Conservation (phyloP, 2,888 invertebrate species). For the Pachycephus smyrnensis region DNA sequence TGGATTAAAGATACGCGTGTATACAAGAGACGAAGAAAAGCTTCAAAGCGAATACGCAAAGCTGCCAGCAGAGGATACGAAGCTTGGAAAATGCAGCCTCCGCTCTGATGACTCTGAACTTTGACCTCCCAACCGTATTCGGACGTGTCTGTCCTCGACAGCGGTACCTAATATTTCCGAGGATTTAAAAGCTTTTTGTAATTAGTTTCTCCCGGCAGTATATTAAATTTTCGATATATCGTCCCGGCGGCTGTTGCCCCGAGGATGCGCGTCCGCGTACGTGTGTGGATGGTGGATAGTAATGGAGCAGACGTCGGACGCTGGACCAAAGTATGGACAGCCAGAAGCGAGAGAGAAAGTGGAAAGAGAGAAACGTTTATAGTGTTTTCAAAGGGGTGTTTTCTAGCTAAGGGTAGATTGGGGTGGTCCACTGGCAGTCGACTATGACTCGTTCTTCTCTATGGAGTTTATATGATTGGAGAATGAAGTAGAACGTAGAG, state of each 20-base stretch:
- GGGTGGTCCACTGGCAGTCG: neutral
- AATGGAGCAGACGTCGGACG: slow-evolving; percentile 7
- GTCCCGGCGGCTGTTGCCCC: neutral
- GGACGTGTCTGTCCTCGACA: neutral
- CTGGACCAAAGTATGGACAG: slow-evolving; percentile 12
- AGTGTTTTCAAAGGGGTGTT: neutral
- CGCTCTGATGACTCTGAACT: neutral
- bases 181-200: slow-evolving; percentile 36
- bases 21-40: neutral
- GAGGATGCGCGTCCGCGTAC: neutral
- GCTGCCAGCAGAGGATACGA: neutral
- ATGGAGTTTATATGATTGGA: slow-evolving; percentile 4
- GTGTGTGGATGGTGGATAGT: slow-evolving; percentile 6
- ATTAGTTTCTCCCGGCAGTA: slow-evolving; percentile 22
- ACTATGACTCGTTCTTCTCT: too few species aligned
- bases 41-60: neutral
- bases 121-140: neutral
- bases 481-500: slow-evolving; percentile 3
- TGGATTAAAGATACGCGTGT: neutral
- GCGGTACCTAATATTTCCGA: neutral
- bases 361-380: slow-evolving; percentile 3
- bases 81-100: neutral
- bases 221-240: slow-evolving; percentile 22
- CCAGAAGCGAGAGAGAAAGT: neutral
- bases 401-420: neutral